A percentile compares a stretch with the other conserved stretches of the same genome.
These are phyloP conservation scores for Ochropleura leucogaster DNA, from an alignment of 2,888 invertebrate species.

Conservation along the genomic window DNA sequence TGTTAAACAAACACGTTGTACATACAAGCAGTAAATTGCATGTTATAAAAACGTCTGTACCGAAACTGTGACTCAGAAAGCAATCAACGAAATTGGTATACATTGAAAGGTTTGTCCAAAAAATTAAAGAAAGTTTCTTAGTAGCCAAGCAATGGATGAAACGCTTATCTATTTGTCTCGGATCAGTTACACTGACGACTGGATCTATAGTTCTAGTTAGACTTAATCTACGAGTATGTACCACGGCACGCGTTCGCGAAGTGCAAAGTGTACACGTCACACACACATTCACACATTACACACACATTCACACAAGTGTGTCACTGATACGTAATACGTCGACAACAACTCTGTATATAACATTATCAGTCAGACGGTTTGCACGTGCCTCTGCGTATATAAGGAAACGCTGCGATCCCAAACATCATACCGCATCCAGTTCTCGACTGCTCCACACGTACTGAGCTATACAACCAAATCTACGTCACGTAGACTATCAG, in stretches of 20 bases:
- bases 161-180: slow-evolving; percentile 31
- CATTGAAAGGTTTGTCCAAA: slow-evolving; percentile 19
- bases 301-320: slow-evolving; percentile 71
- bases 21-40: slow-evolving; percentile 41
- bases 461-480: slow-evolving; percentile 20
- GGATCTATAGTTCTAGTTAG: slow-evolving; percentile 42
- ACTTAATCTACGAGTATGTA: slow-evolving; percentile 49
- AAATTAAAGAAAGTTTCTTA: not conserved
- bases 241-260: slow-evolving; percentile 77
- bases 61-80: slow-evolving; percentile 49
- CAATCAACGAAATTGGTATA: slow-evolving; percentile 23
- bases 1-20: slow-evolving; percentile 24
- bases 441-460: slow-evolving; percentile 43
- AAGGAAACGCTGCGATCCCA: slow-evolving; percentile 55
- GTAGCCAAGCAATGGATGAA: slow-evolving; percentile 37
- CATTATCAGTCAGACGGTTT: slow-evolving; percentile 75
- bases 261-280: slow-evolving; percentile 77
- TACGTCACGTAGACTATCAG: slow-evolving; percentile 18
- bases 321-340: slow-evolving; percentile 67
- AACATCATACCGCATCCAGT: slow-evolving; percentile 44
- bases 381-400: slow-evolving; percentile 78
- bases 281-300: slow-evolving; percentile 73
- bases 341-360: slow-evolving; percentile 68
- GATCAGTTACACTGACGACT: slow-evolving; percentile 31
- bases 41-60: slow-evolving; percentile 48